These are phyloP conservation scores for Ophonus ardosiacus DNA, from an alignment of 2,888 invertebrate genomes.

Conservation along the genomic window DNA sequence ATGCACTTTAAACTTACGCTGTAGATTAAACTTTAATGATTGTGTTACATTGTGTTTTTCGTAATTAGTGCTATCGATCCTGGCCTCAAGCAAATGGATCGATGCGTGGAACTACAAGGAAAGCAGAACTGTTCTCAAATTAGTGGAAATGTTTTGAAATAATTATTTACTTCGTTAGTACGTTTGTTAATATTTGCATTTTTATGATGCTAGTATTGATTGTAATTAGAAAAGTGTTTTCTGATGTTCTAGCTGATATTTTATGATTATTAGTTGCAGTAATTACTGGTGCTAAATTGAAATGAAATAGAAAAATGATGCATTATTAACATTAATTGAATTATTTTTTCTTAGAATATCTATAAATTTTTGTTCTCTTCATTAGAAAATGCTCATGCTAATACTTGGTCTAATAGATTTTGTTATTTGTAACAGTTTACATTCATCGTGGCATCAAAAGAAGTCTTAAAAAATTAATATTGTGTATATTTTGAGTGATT, in stretches of 20 bases:
- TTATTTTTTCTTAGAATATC: too few relatives aligned
- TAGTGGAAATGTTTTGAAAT: not conserved
- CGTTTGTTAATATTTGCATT: not conserved
- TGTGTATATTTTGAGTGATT: too few relatives aligned
- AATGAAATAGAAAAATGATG: not conserved
- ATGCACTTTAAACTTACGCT: conserved; percentile 59
- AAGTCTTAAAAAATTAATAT: too few relatives aligned
- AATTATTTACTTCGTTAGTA: conserved; percentile 12
- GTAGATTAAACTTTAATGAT: conserved; percentile 60
- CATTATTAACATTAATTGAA: too few relatives aligned
- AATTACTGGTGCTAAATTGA: not conserved
- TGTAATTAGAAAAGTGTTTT: too few relatives aligned
- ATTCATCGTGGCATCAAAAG: too few relatives aligned
- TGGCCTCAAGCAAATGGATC: not conserved
- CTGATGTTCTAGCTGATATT: too few relatives aligned
- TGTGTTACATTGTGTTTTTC: conserved; percentile 58
- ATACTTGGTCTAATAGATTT: too few relatives aligned
- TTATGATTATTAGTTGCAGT: not conserved
- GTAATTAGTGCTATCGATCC: conserved; percentile 59
- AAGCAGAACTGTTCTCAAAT: not conserved
- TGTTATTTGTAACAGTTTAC: too few relatives aligned
- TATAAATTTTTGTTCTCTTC: too few relatives aligned
- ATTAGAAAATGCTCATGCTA: too few relatives aligned
- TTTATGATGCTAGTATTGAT: not conserved
- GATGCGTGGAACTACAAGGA: not conserved